phyloP scores from a whole-genome alignment of 2,113 vertebrate genomes.

The Platichthys stellatus region DNA sequence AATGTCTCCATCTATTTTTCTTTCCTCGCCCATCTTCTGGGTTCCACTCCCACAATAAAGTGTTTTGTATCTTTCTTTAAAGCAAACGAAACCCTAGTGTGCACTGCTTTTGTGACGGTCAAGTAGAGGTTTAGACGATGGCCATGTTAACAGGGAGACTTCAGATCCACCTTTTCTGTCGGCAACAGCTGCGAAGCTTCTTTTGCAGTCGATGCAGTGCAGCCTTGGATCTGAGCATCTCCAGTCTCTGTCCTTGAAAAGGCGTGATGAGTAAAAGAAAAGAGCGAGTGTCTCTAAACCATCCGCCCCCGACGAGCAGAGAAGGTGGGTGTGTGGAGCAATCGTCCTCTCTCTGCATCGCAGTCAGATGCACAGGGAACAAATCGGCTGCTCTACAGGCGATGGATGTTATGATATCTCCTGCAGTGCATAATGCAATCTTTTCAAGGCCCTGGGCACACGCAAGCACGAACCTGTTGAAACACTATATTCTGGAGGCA shows the following conservation, averaged over 20 bases:
- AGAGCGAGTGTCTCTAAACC: slow-evolving; percentile 75
- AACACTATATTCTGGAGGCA: slow-evolving; percentile 67
- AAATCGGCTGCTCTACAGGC: slow-evolving; percentile 73
- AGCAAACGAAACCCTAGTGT: neutral
- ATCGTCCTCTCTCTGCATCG: slow-evolving; percentile 71
- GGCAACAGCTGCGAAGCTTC: neutral
- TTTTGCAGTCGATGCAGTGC: slow-evolving; percentile 24
- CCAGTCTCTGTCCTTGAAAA: slow-evolving; percentile 65
- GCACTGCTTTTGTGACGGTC: neutral
- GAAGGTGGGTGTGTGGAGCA: slow-evolving; percentile 82
- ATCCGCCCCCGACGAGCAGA: slow-evolving; percentile 79
- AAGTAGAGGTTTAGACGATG: slow-evolving; percentile 4
- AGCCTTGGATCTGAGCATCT: slow-evolving; percentile 53
- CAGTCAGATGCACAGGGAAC: slow-evolving; percentile 76
- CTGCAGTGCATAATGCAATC: slow-evolving; percentile 73
- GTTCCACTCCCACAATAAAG: slow-evolving; percentile 44
- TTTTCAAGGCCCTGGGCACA: slow-evolving; percentile 46
- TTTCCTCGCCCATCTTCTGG: slow-evolving; percentile 39
- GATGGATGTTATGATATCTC: slow-evolving; percentile 71
- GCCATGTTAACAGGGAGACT: slow-evolving; percentile 31
- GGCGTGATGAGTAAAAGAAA: slow-evolving; percentile 73
- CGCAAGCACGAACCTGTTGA: slow-evolving; percentile 67
- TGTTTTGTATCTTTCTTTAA: neutral
- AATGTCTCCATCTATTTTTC: slow-evolving; percentile 62
- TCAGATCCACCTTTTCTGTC: slow-evolving; percentile 11